A percentile compares a stretch with the other conserved stretches of the same genome.
phyloP scores from a whole-genome alignment of 2,797 vertebrate genomes.

The Ceryle rudis region DNA sequence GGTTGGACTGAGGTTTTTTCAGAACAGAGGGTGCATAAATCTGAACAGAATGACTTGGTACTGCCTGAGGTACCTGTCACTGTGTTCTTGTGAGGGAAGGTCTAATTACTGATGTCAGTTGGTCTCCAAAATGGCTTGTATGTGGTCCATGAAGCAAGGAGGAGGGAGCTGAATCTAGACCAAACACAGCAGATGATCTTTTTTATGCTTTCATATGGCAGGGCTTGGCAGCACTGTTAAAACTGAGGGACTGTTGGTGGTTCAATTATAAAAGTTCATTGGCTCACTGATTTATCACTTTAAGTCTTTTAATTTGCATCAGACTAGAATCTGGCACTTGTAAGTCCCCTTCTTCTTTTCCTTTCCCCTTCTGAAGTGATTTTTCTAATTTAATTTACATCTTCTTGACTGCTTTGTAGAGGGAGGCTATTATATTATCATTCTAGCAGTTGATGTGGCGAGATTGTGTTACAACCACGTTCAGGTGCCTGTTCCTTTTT shows the following conservation, averaged over 20 bases:
- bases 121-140: background rate
- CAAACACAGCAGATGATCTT: constrained; percentile 7
- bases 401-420: background rate
- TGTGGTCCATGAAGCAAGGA: background rate
- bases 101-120: constrained; percentile 64
- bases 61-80: constrained; percentile 63
- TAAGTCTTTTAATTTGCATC: constrained; percentile 22
- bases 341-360: background rate
- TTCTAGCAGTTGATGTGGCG: fast-evolving
- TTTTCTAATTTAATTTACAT: constrained; percentile 38
- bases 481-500: background rate
- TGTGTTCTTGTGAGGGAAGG: background rate
- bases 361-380: background rate
- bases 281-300: background rate
- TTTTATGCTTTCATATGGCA: constrained; percentile 18
- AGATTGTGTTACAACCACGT: background rate
- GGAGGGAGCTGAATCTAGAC: constrained; percentile 22
- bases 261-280: background rate
- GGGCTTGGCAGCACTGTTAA: background rate
- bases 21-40: constrained; percentile 49
- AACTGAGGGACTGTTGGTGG: background rate
- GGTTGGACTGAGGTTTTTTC: constrained; percentile 21
- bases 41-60: constrained; percentile 1
- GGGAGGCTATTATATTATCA: background rate
- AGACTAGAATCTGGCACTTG: background rate